Percentiles rank a stretch among this genome's conserved stretches.
These are phyloP conservation scores for Prietella phreatophila DNA, from an alignment of 2,113 vertebrate species.

Conservation along the genomic window DNA sequence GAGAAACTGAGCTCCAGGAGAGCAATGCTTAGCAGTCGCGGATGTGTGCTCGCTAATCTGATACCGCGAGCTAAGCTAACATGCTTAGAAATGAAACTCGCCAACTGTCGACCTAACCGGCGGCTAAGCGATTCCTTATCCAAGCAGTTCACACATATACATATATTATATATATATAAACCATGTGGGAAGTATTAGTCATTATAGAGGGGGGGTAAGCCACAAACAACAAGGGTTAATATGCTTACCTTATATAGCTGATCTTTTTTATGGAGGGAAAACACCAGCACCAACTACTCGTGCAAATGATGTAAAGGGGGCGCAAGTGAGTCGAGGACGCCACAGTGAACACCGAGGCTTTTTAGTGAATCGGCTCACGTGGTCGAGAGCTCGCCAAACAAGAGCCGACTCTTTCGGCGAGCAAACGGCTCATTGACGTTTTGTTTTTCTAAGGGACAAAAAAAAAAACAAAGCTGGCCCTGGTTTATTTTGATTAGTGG, in stretches of 20 bases:
- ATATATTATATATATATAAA: neutral
- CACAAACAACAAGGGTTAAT: neutral
- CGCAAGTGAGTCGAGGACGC: slow-evolving; percentile 31
- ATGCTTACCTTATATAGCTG: slow-evolving; percentile 37
- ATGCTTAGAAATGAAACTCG: slow-evolving; percentile 47
- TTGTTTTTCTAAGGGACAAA: neutral
- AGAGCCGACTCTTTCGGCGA: neutral
- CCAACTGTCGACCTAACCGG: slow-evolving; percentile 1
- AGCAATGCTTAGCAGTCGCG: neutral
- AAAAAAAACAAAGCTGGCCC: neutral
- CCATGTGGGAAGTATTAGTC: neutral
- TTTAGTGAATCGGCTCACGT: neutral
- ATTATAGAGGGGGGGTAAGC: neutral
- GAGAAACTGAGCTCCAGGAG: too few relatives aligned
- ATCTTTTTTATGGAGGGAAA: slow-evolving; percentile 42
- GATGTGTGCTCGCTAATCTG: neutral
- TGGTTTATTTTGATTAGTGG: neutral
- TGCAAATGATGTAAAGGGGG: slow-evolving; percentile 37
- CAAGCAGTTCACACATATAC: neutral
- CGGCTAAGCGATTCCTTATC: neutral
- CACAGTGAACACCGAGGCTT: neutral
- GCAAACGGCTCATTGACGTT: neutral
- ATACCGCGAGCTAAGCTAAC: slow-evolving; percentile 22
- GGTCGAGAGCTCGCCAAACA: neutral
- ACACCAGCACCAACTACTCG: slow-evolving; percentile 23